Percentiles rank a stretch among this genome's conserved stretches.
Conservation (phyloP, 2,113 vertebrate genomes). For the Mormoops blainvillei region DNA sequence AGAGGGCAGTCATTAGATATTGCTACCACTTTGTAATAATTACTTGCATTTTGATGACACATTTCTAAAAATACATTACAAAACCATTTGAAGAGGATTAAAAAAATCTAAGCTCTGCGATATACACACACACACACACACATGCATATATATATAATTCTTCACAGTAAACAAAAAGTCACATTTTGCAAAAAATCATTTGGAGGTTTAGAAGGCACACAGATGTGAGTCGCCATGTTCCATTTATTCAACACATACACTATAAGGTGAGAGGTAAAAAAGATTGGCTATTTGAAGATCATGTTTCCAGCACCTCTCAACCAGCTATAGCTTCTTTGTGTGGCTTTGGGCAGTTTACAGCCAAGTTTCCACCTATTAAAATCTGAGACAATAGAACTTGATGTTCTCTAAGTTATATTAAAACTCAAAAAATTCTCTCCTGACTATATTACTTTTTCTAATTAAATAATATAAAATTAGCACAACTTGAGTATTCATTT, state of each 20-base stretch:
- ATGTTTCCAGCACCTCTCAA: neutral
- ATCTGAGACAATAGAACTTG: neutral
- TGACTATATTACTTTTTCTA: neutral
- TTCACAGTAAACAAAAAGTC: neutral
- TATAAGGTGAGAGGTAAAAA: neutral
- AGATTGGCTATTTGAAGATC: neutral
- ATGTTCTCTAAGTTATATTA: neutral
- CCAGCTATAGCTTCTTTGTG: neutral
- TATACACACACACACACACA: neutral
- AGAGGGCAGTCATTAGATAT: neutral
- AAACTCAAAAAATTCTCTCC: neutral
- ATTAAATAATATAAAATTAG: conserved; percentile 31
- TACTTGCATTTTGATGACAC: neutral
- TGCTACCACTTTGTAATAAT: neutral
- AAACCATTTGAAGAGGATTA: neutral
- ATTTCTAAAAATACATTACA: neutral
- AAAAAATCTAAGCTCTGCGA: neutral
- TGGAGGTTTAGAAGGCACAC: neutral
- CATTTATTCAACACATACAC: neutral
- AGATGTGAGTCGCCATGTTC: neutral
- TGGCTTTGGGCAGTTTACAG: neutral
- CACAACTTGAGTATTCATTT: neutral
- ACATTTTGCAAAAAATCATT: neutral
- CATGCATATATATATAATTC: neutral
- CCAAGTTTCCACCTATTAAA: neutral